Conservation (phyloP, 2,797 vertebrate species). For the Macrochelys suwanniensis region DNA sequence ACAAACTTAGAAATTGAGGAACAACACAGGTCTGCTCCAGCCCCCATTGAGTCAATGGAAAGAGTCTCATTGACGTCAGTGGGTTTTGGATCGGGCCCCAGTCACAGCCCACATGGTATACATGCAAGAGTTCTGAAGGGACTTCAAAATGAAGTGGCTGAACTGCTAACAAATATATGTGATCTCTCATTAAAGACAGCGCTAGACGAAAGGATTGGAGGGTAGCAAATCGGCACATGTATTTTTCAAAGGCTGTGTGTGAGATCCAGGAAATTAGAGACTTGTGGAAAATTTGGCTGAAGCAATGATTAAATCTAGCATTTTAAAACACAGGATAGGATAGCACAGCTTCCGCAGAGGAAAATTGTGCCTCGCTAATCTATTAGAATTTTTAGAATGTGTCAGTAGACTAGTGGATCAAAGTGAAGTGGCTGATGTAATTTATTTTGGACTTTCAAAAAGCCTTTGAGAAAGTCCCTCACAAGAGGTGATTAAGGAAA, state of each 20-base stretch:
- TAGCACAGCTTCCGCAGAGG: neutral
- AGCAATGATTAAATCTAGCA: neutral
- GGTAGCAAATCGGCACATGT: neutral
- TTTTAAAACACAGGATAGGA: neutral
- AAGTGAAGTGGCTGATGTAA: too few species aligned
- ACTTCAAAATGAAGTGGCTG: neutral
- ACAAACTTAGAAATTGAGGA: neutral
- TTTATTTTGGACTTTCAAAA: too few species aligned
- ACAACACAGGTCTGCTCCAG: neutral
- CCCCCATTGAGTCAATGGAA: neutral
- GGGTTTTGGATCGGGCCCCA: neutral
- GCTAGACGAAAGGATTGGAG: neutral
- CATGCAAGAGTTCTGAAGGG: neutral
- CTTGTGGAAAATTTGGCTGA: neutral
- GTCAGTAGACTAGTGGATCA: neutral
- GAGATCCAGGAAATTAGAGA: neutral
- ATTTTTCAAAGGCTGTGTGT: neutral
- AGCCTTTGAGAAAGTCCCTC: too few species aligned
- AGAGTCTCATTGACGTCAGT: neutral
- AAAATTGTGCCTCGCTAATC: neutral
- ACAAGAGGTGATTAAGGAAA: too few species aligned
- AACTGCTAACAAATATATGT: neutral
- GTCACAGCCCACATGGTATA: neutral
- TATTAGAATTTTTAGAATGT: neutral
- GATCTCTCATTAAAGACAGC: neutral